These are phyloP conservation scores for Uria aalge DNA, from an alignment of 2,113 vertebrate genomes.

Conservation along the genomic window DNA sequence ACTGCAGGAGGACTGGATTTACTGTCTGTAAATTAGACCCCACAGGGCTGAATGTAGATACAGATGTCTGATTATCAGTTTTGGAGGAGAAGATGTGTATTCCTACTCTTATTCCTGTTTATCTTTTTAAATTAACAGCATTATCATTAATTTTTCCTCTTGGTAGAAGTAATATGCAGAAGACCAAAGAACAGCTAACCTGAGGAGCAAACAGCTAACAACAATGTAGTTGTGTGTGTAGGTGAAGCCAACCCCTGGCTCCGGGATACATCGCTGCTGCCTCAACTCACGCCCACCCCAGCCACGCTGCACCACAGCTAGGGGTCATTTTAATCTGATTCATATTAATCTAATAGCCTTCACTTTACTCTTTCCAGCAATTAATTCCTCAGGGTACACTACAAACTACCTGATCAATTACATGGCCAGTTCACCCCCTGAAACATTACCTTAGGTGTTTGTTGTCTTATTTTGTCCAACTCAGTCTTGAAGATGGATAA, in stretches of 20 bases:
- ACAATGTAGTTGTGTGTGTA: too few species aligned
- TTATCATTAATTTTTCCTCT: background rate
- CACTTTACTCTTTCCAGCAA: background rate
- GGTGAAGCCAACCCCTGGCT: background rate
- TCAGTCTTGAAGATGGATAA: background rate
- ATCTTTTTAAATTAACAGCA: background rate
- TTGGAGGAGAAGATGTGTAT: background rate
- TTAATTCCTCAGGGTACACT: background rate
- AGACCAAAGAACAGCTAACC: background rate
- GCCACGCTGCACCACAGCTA: accelerated
- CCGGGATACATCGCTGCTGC: background rate
- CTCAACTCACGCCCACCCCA: background rate
- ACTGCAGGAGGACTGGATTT: background rate
- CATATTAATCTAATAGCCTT: background rate
- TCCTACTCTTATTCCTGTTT: background rate
- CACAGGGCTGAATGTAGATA: background rate
- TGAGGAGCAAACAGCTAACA: background rate
- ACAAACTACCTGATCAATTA: background rate
- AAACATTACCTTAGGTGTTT: background rate
- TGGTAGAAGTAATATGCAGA: background rate
- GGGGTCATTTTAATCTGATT: background rate
- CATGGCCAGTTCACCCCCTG: background rate
- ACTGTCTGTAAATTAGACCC: background rate
- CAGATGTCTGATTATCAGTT: accelerated
- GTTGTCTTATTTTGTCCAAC: background rate